A percentile compares a stretch with the other conserved stretches of the same genome.
Conservation (phyloP, 2,113 vertebrate species). For the Merops nubicus region DNA sequence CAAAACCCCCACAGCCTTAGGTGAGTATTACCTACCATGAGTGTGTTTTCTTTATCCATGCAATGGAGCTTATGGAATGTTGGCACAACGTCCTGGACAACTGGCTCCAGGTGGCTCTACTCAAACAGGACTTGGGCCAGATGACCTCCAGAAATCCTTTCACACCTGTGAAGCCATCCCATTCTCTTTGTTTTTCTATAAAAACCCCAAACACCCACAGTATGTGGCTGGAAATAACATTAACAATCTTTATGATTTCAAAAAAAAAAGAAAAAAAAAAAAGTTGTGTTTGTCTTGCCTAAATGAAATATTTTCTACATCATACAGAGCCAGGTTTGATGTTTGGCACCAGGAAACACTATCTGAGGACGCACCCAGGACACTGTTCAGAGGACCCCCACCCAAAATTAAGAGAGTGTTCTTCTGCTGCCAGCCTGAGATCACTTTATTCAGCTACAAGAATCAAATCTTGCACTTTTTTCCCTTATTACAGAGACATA, state of each 20-base stretch:
- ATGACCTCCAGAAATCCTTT: background rate
- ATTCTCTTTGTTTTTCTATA: background rate
- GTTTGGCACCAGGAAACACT: background rate
- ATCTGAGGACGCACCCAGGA: background rate
- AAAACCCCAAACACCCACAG: background rate
- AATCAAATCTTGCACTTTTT: background rate
- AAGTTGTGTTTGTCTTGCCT: background rate
- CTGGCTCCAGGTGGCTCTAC: background rate
- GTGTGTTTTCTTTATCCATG: background rate
- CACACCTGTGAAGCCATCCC: background rate
- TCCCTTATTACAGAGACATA: background rate
- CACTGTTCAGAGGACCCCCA: background rate
- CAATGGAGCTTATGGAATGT: background rate
- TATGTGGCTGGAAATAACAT: background rate
- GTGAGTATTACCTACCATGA: background rate
- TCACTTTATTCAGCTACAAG: background rate
- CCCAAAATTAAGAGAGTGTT: background rate
- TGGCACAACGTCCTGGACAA: background rate
- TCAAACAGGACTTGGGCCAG: background rate
- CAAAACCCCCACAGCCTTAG: background rate
- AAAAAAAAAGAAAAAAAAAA: no score
- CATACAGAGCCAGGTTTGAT: background rate
- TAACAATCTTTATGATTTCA: background rate
- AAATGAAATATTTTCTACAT: background rate
- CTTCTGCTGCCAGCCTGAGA: background rate